Evolutionary conservation across 2,888 invertebrate genomes (phyloP).

Genomic region (Perdita meconis): DNA sequence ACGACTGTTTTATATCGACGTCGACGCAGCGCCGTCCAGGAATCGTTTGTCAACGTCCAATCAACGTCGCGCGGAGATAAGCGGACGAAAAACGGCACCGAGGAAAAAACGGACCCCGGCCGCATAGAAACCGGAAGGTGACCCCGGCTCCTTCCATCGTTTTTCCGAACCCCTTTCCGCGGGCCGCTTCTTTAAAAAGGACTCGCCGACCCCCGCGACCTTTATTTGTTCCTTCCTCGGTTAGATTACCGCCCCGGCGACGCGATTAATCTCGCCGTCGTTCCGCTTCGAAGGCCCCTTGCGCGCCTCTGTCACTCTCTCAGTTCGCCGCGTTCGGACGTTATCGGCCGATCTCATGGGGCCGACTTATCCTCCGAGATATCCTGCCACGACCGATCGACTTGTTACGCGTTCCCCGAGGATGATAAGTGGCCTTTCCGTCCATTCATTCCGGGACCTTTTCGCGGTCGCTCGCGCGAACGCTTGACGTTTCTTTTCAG

Average conservation of each 20-base stretch:
- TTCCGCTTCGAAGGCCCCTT: slow-evolving; percentile 48
- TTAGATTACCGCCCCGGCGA: slow-evolving; percentile 52
- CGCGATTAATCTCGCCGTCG: slow-evolving; percentile 59
- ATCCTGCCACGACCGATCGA: slow-evolving; percentile 26
- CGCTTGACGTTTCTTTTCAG: background rate
- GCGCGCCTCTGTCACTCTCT: slow-evolving; percentile 24
- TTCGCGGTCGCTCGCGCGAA: slow-evolving; percentile 11
- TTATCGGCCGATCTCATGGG: slow-evolving; percentile 40
- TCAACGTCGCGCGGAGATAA: slow-evolving; percentile 73
- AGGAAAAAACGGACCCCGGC: slow-evolving; percentile 32
- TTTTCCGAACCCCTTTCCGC: slow-evolving; percentile 10
- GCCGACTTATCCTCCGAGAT: slow-evolving; percentile 28
- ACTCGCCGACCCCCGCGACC: slow-evolving; percentile 2
- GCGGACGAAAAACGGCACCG: slow-evolving; percentile 35
- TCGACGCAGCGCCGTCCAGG: slow-evolving; percentile 64
- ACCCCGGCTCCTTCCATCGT: slow-evolving; percentile 9
- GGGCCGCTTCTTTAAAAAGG: slow-evolving; percentile 52
- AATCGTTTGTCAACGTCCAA: slow-evolving; percentile 82
- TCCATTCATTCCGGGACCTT: background rate
- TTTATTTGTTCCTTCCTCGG: slow-evolving; percentile 55
- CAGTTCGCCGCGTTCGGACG: background rate
- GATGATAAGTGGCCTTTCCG: slow-evolving; percentile 40
- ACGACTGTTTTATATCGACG: slow-evolving; percentile 77
- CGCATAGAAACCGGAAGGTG: background rate
- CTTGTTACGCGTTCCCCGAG: slow-evolving; percentile 40